Base-by-base conservation (phyloP, 2,888 invertebrate species). In the Rhaphigaster nebulosa region DNA sequence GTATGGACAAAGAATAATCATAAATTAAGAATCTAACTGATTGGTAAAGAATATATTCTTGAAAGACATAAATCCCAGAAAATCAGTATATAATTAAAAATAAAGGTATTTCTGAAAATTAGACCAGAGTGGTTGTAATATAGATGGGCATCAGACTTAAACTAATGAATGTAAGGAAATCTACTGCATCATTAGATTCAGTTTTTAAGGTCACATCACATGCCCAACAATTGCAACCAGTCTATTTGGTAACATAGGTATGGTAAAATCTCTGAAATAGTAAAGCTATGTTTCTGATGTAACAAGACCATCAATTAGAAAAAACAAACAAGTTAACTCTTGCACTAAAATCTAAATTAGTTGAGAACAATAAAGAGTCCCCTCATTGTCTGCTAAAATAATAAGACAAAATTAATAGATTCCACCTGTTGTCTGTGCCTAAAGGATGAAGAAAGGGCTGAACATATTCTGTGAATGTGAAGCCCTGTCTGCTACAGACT, bases 151-250 rank as follows among this genome's bases (percentile, higher is more conserved):
- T 87, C 87, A 87, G 87, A 54, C 56, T 87, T 87, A 87, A 87
- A 87, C 87, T 87, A 87, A 87, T 87, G 34, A 87, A 23, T 45
- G 84, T 84, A 84, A 84, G 84, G 84, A 84, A 45, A 45, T 45
- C 0, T 34, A 50, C 20, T 45, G 13, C 45, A n/a, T 84, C 45
- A 84, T 84, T 84, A n/a, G 23, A 45, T 84, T 84, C 84, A 45
- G 84, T 84, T 45, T n/a, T n/a, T n/a, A 45, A 13, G n/a, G 18
- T 84, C 45, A 45, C 84, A 84, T 84, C 45, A 50, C 10, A 13
- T 84, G 84, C 45, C 84, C 45, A 84, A 45, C 45, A 45, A 84
- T 54, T 54, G 1, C 10, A n/a, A 60, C n/a, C 10, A 10, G 3
- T 20, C n/a, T n/a, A 60, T 60, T 56, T 60, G 20, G 60, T 20